phyloP scores from a whole-genome alignment of 2,113 vertebrate genomes.

The Microtus oregoni region DNA sequence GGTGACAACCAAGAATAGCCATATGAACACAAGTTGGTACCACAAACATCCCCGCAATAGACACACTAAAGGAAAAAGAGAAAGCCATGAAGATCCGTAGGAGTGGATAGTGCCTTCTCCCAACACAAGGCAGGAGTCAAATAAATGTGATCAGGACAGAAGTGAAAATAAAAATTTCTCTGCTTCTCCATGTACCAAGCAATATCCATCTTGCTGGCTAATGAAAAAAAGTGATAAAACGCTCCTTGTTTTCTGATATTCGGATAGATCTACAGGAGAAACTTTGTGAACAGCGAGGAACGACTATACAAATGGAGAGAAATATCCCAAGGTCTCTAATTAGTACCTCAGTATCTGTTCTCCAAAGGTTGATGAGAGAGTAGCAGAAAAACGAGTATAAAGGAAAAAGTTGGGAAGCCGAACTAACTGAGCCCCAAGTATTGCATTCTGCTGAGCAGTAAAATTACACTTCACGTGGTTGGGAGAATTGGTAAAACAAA shows the following conservation, averaged over 20 bases:
- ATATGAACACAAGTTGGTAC: not conserved
- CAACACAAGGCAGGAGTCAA: not conserved
- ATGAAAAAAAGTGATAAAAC: not conserved
- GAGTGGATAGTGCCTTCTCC: not conserved
- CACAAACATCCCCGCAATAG: not conserved
- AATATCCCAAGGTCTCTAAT: not conserved
- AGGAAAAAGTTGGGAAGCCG: not conserved
- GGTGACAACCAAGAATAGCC: not conserved
- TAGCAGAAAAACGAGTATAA: not conserved
- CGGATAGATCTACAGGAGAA: not conserved
- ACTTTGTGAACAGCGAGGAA: rapidly evolving
- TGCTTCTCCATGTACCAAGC: not conserved
- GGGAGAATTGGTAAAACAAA: not conserved
- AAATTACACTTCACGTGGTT: not conserved
- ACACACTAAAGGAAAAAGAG: not conserved
- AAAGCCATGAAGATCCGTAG: rapidly evolving
- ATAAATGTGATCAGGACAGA: not conserved
- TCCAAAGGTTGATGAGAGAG: not conserved
- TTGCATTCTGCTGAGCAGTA: not conserved
- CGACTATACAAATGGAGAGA: not conserved
- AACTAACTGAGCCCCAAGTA: not conserved
- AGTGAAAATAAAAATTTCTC: not conserved
- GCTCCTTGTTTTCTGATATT: not conserved
- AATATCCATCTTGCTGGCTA: not conserved
- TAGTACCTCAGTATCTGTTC: not conserved